Percentiles rank a stretch among this genome's conserved stretches.
Evolutionary conservation across 2,888 invertebrate genomes (phyloP).

Genomic region (Meteorus colon): DNA sequence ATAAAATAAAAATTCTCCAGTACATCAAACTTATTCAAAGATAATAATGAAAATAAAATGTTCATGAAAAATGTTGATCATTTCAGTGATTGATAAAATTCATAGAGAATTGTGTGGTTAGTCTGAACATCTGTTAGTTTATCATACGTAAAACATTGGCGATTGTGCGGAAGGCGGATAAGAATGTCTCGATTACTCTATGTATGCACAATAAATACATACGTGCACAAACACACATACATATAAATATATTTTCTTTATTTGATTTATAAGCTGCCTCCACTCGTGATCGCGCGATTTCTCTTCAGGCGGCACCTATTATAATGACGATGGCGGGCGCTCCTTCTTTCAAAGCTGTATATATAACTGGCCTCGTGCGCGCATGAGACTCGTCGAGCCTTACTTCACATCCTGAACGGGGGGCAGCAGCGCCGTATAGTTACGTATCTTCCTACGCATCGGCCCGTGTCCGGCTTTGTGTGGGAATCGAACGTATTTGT

Average conservation of each 20-base stretch:
- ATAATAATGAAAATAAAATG: too few species aligned
- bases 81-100: neutral
- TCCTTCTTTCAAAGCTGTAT: constrained; percentile 52
- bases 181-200: neutral
- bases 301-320: constrained; percentile 56
- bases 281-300: constrained; percentile 51
- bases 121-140: too few species aligned
- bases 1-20: too few species aligned
- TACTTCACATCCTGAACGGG: constrained; percentile 58
- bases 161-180: neutral
- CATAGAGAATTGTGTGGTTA: too few species aligned
- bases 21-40: too few species aligned
- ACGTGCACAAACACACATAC: neutral
- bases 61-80: neutral
- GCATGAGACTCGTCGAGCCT: constrained; percentile 47
- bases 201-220: neutral
- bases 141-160: neutral
- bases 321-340: constrained; percentile 59
- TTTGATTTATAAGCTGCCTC: constrained; percentile 54
- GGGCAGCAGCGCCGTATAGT: constrained; percentile 36
- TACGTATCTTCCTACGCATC: constrained; percentile 48
- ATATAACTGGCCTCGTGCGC: constrained; percentile 46
- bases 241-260: constrained; percentile 14
- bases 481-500: constrained; percentile 38
- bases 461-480: constrained; percentile 34